Evolutionary conservation across 1,140 invertebrate genomes (phyloP).

Genomic region (Andrena cerasifolii): DNA sequence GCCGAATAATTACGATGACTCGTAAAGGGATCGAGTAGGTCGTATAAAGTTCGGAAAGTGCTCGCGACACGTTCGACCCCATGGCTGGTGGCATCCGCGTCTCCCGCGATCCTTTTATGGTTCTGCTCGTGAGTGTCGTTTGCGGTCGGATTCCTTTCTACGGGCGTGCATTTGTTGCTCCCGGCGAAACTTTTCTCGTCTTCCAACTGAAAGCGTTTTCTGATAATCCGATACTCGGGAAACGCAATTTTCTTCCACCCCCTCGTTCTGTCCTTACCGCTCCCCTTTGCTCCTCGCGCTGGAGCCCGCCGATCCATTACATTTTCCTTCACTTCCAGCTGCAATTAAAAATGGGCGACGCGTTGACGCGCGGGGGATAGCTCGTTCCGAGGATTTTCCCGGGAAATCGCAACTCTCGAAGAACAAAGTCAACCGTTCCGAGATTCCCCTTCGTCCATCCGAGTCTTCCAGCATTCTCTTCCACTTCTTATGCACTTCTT

Average conservation of each 20-base stretch:
- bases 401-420: too few relatives aligned
- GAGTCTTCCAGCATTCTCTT: too few relatives aligned
- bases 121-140: slow-evolving; percentile 11
- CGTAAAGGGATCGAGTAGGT: background rate
- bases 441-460: too few relatives aligned
- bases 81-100: background rate
- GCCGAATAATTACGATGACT: too few relatives aligned
- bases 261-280: background rate
- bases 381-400: too few relatives aligned
- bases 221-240: slow-evolving; percentile 40
- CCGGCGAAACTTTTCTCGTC: slow-evolving; percentile 49
- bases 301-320: background rate
- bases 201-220: slow-evolving; percentile 51
- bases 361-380: too few relatives aligned
- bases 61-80: background rate
- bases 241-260: slow-evolving; percentile 43
- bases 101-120: slow-evolving; percentile 15
- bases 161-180: slow-evolving; percentile 15
- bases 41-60: background rate
- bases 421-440: too few relatives aligned
- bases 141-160: slow-evolving; percentile 24
- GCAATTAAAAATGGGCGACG: slow-evolving; percentile 16
- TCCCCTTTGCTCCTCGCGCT: background rate
- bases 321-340: too few relatives aligned
- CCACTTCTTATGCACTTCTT: too few relatives aligned